Base-by-base conservation (phyloP, 1,140 invertebrate genomes). In the Drosophila ohnishii region DNA sequence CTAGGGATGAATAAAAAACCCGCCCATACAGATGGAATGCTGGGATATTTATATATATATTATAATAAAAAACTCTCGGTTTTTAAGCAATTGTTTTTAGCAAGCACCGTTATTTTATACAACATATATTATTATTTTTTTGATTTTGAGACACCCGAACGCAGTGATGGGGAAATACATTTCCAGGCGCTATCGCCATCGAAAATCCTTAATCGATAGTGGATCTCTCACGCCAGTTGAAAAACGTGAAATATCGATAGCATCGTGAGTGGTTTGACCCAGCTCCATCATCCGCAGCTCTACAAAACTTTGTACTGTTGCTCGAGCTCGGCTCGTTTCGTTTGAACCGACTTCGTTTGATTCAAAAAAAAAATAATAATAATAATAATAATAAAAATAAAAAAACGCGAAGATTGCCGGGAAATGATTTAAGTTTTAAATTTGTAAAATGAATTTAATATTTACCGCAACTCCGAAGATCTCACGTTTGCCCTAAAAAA, bases 301-400 rank as follows among this genome's bases (percentile, higher is more conserved):
- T 32, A 51, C 30, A 51, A 51, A 51, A 51, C 50, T 51, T 51
- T 51, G 3, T 22, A 35, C 50, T 51, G 50, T 19, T 51, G 50
- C 16, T 16, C 50, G 32, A 51, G 50, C 30, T 50, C 48, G 48
- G 48, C 48, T 51, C 50, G 30, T 22, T 35, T 34, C 48, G 48
- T 51, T 50, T 50, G 47, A 50, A 50, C 25, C 47, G 47, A 30
- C 16, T 30, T 48, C 14, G 47, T 30, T 50, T 50, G 30, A 51
- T 35, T 51, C 6, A 19, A 34, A 51, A 11, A 14, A 19, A 19
- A 19, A 19, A 19, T 19, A 19, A 19, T 19, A 19, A 19, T 19
- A 19, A 19, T 19, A 19, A 19, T 19, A 19, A 19, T 19, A 19
- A 19, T 32, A 22, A 1, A 51, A 13, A 19, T 13, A 19, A 22